Percentiles rank a stretch among this genome's conserved stretches.
Conservation (phyloP, 2,113 vertebrate genomes). For the Triplophysa rosa region DNA sequence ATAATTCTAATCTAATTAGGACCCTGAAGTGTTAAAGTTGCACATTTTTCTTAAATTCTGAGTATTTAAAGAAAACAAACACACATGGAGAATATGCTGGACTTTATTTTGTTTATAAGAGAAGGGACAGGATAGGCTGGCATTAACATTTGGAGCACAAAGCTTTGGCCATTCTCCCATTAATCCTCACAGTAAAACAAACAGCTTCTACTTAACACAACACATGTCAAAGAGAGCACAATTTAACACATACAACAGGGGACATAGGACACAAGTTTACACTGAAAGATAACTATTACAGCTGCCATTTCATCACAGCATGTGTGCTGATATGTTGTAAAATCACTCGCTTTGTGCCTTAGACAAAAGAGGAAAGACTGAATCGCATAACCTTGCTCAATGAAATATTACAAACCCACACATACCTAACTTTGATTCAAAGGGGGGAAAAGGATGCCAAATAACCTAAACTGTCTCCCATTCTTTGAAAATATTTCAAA, state of each 20-base stretch:
- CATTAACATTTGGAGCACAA: slow-evolving; percentile 53
- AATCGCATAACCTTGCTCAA: slow-evolving; percentile 1
- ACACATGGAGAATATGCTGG: slow-evolving; percentile 51
- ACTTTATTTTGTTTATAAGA: slow-evolving; percentile 58
- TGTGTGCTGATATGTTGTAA: slow-evolving; percentile 9
- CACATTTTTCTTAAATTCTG: no score
- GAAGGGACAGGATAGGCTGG: slow-evolving; percentile 46
- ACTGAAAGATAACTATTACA: slow-evolving; percentile 28
- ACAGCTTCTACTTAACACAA: slow-evolving; percentile 42
- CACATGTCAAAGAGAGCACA: slow-evolving; percentile 42
- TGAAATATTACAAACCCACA: neutral
- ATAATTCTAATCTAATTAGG: no score
- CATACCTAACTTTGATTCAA: neutral
- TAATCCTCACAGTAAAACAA: slow-evolving; percentile 29
- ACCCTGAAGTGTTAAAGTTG: neutral
- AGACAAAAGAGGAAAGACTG: neutral
- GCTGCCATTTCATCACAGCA: slow-evolving; percentile 35
- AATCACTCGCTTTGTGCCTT: slow-evolving; percentile 1
- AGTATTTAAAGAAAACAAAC: neutral
- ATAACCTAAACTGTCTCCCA: neutral
- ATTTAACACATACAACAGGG: slow-evolving; percentile 14
- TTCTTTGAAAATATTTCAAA: neutral
- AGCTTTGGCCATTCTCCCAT: slow-evolving; percentile 35
- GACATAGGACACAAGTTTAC: slow-evolving; percentile 6
- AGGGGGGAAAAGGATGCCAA: neutral